Evolutionary conservation across 2,113 vertebrate genomes (phyloP), one percentile per base, ranked within the genome.

Genomic region (Neotragus pygmaeus): DNA sequence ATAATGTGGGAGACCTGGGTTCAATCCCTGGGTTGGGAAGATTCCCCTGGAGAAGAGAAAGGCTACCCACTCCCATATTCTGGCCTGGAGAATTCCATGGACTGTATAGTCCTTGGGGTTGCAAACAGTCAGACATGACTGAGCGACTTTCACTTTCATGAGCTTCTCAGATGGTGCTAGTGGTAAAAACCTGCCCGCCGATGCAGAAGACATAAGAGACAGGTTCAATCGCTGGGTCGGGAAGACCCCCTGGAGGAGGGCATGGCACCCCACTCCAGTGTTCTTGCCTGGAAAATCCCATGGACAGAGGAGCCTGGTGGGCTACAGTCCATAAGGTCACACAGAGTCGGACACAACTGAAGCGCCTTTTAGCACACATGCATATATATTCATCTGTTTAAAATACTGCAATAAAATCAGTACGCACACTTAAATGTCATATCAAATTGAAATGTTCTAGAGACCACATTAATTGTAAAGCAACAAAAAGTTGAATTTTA

Each of bases 381-480:
- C 70, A 27, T 7, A 49, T 1, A 12, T 45, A 27, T 49, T 60
- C 19, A 93, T 80, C 39, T 88, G 57, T 36, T 87, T 82, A 83
- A 73, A 83, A 94, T 62, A 80, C 28, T 23, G 3, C 4, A 88
- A 30, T 58, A 86, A 47, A 93, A 77, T 62, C 47, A 94, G 13
- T 9, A 90, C 17, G 19, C 7, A 47, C 77, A 73, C 53, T 60
- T 77, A 94, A 81, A 80, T 80, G 19, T 57, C 47, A 21, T 62
- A 84, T 33, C 75, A 95, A 95, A 88, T 36, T 45, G 47, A 95
- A 96, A 81, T 8, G 58, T 49, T 66, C 47, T 57, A 49, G 49
- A 96, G n/a, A 80, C 9, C 25, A 23, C 25, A 75, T 88, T 87
- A 91, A 78, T 86, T 57, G 25, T 66, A 33, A 85, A 80, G 15